Evolutionary conservation across 2,888 invertebrate species (phyloP).

Genomic region (Agrotis puta): DNA sequence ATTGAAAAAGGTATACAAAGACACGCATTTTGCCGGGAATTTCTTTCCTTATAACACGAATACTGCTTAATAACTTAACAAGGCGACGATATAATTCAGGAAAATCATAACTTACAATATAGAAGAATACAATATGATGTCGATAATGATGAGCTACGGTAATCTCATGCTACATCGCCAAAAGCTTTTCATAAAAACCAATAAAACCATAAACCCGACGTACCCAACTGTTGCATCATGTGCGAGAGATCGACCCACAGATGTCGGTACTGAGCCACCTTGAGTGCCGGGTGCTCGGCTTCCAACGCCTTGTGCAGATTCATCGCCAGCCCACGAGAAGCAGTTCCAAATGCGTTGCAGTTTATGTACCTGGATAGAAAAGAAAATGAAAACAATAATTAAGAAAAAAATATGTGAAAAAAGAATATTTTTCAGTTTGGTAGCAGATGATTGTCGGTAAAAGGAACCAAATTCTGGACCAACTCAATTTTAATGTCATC

Average conservation of each 20-base stretch:
- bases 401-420: too few relatives aligned
- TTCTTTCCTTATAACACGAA: neutral
- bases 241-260: slow-evolving; percentile 94
- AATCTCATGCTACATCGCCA: neutral
- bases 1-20: too few relatives aligned
- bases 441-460: too few relatives aligned
- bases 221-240: slow-evolving; percentile 95
- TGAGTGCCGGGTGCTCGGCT: slow-evolving; percentile 92
- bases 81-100: neutral
- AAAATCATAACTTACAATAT: neutral
- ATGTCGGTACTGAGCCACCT: slow-evolving; percentile 93
- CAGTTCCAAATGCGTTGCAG: slow-evolving; percentile 92
- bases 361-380: slow-evolving; percentile 90
- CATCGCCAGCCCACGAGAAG: slow-evolving; percentile 92
- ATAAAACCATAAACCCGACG: slow-evolving; percentile 28
- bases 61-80: neutral
- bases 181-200: neutral
- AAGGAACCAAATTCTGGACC: too few relatives aligned
- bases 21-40: neutral
- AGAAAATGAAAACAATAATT: neutral
- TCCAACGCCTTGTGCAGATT: slow-evolving; percentile 92
- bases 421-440: too few relatives aligned
- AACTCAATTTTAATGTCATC: too few relatives aligned
- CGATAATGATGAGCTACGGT: neutral
- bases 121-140: neutral